Percentiles rank a stretch among this genome's conserved stretches.
These are phyloP conservation scores for Chrysomallon squamiferum DNA, from an alignment of 1,140 invertebrate genomes.

Conservation along the genomic window DNA sequence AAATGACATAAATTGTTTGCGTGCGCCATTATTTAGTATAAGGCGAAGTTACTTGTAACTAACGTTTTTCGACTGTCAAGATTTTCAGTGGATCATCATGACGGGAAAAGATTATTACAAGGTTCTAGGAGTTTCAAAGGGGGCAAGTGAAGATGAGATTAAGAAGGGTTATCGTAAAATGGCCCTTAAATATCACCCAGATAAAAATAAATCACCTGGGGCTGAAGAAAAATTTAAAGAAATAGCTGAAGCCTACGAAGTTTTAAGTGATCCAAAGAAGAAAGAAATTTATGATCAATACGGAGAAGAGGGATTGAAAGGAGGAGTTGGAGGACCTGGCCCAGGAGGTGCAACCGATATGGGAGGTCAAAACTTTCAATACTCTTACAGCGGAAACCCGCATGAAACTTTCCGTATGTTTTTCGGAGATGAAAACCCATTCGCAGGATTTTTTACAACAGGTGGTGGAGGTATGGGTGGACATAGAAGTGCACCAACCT, in stretches of 20 bases:
- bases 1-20: no score
- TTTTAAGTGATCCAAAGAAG: slow-evolving; percentile 96
- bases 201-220: slow-evolving; percentile 94
- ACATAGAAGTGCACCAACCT: slow-evolving; percentile 14
- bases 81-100: background rate
- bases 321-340: slow-evolving; percentile 69
- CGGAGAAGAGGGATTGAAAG: slow-evolving; percentile 96
- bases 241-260: slow-evolving; percentile 97
- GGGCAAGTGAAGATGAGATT: slow-evolving; percentile 93
- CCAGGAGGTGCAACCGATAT: slow-evolving; percentile 62
- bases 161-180: slow-evolving; percentile 91
- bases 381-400: slow-evolving; percentile 87
- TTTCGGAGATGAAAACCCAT: slow-evolving; percentile 85
- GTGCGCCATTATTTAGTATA: no score
- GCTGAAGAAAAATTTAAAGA: slow-evolving; percentile 99
- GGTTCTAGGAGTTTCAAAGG: slow-evolving; percentile 85
- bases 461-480: slow-evolving; percentile 46
- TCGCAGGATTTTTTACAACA: slow-evolving; percentile 73
- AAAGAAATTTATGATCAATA: slow-evolving; percentile 95
- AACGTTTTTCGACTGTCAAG: no score
- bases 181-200: slow-evolving; percentile 97
- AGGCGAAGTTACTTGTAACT: no score
- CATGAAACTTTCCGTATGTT: slow-evolving; percentile 96
- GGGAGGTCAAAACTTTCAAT: slow-evolving; percentile 69
- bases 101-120: slow-evolving; percentile 99